Evolutionary conservation across 2,113 vertebrate species (phyloP), one percentile per base, ranked within the genome.

Genomic region (Mastomys coucha): DNA sequence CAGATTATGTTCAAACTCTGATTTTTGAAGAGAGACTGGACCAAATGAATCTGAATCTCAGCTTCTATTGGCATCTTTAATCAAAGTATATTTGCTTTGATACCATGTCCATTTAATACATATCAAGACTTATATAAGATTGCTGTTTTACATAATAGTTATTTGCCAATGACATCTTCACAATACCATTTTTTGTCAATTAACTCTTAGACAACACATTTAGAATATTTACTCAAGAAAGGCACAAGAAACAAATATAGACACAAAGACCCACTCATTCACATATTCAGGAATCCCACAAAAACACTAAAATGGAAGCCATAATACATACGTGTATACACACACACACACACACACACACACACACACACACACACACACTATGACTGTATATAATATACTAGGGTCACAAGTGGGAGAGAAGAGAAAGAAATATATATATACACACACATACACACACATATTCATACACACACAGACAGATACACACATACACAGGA

Each of bases 131-230:
- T 76, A 11, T n/a, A 51, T 6, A 78, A 72, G 31, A 39, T 73
- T 95, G 51, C 45, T 76, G 26, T 45, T 49, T 39, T 96, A n/a
- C 80, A 73, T 36, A 89, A 63, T 56, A 89, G 8, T 92, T 8
- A 67, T 76, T 93, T 91, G n/a, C 49, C 19, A 81, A 19, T 60
- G 56, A 87, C 73, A 42, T 82, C 4, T 80, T 89, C 85, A 20
- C n/a, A 81, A 82, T 76, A 90, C 9, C 17, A 93, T 93, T 72
- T 72, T 60, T 60, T 94, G 45, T 12, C 69, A 89, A 22, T 65
- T 94, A 86, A 73, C n/a, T 82, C 36, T 85, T 72, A 91, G 31
- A 70, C 28, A 56, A 76, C 20, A 77, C 28, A 81, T 81, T 76
- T 70, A 85, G 86, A 76, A 7, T n/a, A 82, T 87, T 87, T 89